Evolutionary conservation across 2,113 vertebrate genomes (phyloP).

Genomic region (Meriones unguiculatus): DNA sequence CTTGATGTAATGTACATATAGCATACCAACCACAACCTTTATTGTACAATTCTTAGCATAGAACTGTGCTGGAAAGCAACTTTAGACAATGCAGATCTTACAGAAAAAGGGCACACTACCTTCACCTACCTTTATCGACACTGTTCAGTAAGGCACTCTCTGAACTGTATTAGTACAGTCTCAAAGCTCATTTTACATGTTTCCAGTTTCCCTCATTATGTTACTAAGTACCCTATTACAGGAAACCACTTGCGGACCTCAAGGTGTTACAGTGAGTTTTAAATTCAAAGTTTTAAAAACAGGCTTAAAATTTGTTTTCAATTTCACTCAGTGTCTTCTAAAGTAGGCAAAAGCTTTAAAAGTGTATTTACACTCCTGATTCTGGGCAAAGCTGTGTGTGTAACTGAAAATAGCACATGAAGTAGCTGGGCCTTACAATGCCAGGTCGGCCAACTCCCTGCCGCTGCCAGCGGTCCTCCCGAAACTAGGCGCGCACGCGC

Average conservation of each 20-base stretch:
- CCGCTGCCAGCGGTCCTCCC: not conserved
- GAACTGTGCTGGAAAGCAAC: not conserved
- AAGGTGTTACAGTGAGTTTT: conserved; percentile 4
- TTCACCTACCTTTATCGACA: not conserved
- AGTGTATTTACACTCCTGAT: not conserved
- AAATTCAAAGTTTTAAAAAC: not conserved
- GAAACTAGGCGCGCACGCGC: not conserved
- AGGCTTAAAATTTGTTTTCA: not conserved
- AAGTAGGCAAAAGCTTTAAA: not conserved
- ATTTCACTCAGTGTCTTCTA: not conserved
- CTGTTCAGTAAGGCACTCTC: not conserved
- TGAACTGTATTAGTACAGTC: not conserved
- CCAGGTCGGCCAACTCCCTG: not conserved
- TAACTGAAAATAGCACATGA: not conserved
- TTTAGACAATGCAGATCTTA: not conserved
- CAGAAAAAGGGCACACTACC: not conserved
- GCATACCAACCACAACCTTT: not conserved
- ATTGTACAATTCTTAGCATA: not conserved
- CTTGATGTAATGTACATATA: not conserved
- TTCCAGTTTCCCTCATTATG: not conserved
- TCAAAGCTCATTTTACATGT: not conserved
- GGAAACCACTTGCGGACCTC: not conserved
- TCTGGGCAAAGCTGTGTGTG: not conserved
- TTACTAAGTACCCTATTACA: not conserved
- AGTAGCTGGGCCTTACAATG: not conserved